Base-by-base conservation (phyloP, 1,140 invertebrate species). In the Drosophila lacertosa region DNA sequence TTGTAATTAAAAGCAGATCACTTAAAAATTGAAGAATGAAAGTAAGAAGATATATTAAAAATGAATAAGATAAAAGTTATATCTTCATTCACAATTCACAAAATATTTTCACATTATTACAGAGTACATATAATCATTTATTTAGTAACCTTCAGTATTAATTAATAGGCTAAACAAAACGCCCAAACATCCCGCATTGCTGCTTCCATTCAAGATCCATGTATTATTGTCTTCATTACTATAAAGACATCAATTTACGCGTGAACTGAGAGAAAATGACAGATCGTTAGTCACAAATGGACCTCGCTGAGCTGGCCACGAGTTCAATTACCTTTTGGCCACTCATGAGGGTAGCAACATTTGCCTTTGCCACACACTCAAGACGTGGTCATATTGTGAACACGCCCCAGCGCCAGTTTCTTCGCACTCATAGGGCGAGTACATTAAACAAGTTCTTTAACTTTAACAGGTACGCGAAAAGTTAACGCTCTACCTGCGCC, bases 401-500 rank as follows among this genome's bases (percentile, higher is more conserved):
- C 60, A 65, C 67, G 67, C 67, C 67, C 67, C 60, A 58, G 33
- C 40, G 16, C 7, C n/a, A 47, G 33, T 29, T 13, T 18, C 57
- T 50, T 32, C 13, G 9, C 65, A 37, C 39, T 54, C 58, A 62
- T 53, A 62, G 58, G 58, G 65, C 65, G 22, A 24, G 2, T 7
- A 20, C 20, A 40, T 40, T 26, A 62, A 60, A 53, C 65, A 62
- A 53, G 65, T 57, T 55, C 15, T 13, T 37, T 9, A 15, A 26
- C 9, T 33, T 16, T n/a, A n/a, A 18, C 11, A 40, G 50, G 50
- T 55, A 63, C 15, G 67, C 67, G 57, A 70, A 65, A 44, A 35
- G 15, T 65, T 70, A 26, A 70, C 67, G 68, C 63, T 59, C 63
- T 71, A 71, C 68, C 68, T 71, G 54, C 24, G 18, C 26, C 7